phyloP scores from a whole-genome alignment of 2,797 vertebrate genomes.

The Pelobates cultripes region DNA sequence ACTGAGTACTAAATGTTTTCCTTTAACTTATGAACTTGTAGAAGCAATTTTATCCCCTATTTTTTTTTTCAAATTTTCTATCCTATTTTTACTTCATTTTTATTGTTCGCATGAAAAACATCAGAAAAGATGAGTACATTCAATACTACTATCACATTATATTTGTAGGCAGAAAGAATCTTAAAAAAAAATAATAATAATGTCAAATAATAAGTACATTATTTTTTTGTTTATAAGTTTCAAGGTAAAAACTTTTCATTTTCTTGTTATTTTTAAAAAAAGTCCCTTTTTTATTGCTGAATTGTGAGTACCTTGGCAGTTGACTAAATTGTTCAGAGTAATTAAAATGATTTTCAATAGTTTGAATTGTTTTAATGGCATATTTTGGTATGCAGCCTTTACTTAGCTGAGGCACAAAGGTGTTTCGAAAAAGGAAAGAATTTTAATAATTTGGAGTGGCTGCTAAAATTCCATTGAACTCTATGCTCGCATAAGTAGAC shows the following conservation, averaged over 20 bases:
- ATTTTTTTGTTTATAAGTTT: no score
- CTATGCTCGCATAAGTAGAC: constrained; percentile 44
- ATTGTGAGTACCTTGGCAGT: constrained; percentile 57
- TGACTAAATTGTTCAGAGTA: constrained; percentile 48
- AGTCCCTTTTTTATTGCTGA: constrained; percentile 57
- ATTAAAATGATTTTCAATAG: constrained; percentile 53
- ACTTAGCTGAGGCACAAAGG: constrained; percentile 43
- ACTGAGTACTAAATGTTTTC: constrained; percentile 42
- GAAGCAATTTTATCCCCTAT: background rate
- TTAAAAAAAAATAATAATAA: no score
- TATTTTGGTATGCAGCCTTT: constrained; percentile 52
- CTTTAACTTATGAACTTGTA: constrained; percentile 15
- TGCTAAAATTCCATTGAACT: constrained; percentile 39
- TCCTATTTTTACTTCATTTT: background rate
- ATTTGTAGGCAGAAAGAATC: no score
- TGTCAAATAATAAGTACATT: no score
- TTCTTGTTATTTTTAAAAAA: no score
- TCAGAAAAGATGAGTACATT: background rate
- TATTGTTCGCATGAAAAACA: constrained; percentile 1
- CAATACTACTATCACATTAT: no score
- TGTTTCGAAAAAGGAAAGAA: constrained; percentile 53
- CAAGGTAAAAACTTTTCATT: no score
- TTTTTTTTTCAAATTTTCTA: background rate
- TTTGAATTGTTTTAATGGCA: constrained; percentile 54
- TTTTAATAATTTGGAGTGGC: constrained; percentile 51